Evolutionary conservation across 2,888 invertebrate genomes (phyloP).

Genomic region (Charanyca ferruginea): DNA sequence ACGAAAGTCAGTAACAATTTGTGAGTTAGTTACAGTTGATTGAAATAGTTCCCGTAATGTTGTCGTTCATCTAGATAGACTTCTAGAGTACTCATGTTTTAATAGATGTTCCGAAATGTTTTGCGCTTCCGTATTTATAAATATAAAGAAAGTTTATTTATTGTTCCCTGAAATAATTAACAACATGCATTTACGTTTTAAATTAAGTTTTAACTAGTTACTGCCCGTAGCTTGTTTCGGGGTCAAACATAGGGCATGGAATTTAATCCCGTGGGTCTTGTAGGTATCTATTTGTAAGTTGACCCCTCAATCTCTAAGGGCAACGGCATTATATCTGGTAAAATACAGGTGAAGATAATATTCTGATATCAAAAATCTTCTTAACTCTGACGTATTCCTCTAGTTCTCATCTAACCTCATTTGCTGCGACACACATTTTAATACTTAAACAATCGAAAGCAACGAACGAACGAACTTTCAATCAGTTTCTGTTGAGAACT

Average conservation of each 20-base stretch:
- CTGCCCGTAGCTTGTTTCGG: conserved; percentile 25
- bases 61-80: conserved; percentile 43
- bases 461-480: not conserved
- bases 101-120: conserved; percentile 33
- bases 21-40: conserved; percentile 26
- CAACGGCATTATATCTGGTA: conserved; percentile 12
- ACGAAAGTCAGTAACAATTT: conserved; percentile 34
- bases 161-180: conserved; percentile 46
- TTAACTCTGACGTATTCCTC: not conserved
- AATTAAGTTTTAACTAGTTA: conserved; percentile 50
- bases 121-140: conserved; percentile 15
- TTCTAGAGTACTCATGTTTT: conserved; percentile 18
- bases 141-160: conserved; percentile 18
- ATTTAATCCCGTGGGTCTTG: conserved; percentile 37
- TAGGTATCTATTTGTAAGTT: conserved; percentile 16
- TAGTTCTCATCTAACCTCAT: not conserved
- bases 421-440: not conserved
- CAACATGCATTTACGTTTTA: conserved; percentile 31
- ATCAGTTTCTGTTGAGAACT: not conserved
- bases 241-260: conserved; percentile 38
- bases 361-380: not conserved
- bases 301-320: conserved; percentile 20
- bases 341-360: not conserved
- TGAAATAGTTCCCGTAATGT: conserved; percentile 40
- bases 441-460: not conserved